phyloP scores from a whole-genome alignment of 2,888 invertebrate species.

The Nephrotoma appendiculata region DNA sequence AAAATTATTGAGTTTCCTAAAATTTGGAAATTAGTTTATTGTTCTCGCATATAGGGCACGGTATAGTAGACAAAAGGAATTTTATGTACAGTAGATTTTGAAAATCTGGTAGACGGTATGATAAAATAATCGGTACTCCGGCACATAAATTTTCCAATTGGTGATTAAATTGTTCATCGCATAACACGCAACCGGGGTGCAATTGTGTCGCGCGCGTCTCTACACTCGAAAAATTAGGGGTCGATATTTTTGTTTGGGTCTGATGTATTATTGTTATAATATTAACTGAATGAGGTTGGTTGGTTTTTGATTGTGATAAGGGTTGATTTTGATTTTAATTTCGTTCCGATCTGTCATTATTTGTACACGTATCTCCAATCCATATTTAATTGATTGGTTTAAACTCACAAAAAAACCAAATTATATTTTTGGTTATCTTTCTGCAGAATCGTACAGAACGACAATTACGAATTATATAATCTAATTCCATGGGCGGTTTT shows the following conservation, averaged over 20 bases:
- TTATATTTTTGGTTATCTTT: neutral
- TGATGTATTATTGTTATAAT: neutral
- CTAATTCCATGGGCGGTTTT: too few species aligned
- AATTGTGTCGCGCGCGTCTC: neutral
- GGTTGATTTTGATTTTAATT: neutral
- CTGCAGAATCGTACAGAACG: too few species aligned
- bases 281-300: neutral
- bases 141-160: neutral
- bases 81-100: neutral
- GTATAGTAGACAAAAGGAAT: neutral
- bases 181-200: neutral
- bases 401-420: neutral
- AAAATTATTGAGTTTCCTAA: neutral
- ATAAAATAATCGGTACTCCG: neutral
- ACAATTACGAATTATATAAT: too few species aligned
- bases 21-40: neutral
- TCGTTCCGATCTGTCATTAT: neutral
- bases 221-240: neutral
- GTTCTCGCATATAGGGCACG: neutral
- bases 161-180: neutral
- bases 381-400: neutral
- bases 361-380: neutral
- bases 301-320: neutral
- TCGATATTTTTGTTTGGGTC: neutral
- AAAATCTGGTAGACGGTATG: neutral